Percentiles rank a stretch among this genome's conserved stretches.
Evolutionary conservation across 2,113 vertebrate species (phyloP).

Genomic region (Vicugna pacos): DNA sequence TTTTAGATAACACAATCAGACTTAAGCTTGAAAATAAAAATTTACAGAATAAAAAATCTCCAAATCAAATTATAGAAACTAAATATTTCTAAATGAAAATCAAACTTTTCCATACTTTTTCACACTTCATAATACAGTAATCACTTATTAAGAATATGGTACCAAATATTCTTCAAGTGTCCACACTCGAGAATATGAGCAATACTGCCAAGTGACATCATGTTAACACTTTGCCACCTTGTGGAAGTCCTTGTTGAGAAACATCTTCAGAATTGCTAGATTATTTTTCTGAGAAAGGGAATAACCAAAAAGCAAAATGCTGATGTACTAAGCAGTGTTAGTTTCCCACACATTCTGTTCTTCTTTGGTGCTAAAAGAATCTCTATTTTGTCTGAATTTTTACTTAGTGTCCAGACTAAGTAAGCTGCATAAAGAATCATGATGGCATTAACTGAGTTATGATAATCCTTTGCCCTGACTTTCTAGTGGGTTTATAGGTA

Average conservation of each 20-base stretch:
- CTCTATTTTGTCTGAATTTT: neutral
- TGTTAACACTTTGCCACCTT: neutral
- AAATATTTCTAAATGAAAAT: neutral
- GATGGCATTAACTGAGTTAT: neutral
- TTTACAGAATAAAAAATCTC: neutral
- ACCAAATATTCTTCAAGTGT: neutral
- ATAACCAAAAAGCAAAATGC: neutral
- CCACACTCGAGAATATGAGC: neutral
- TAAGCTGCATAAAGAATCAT: neutral
- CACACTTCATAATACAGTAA: neutral
- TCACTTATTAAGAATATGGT: neutral
- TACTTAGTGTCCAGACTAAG: neutral
- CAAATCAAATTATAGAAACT: neutral
- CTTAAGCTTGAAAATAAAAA: neutral
- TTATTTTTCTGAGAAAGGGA: neutral
- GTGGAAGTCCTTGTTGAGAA: neutral
- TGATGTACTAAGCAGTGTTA: neutral
- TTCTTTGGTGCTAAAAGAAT: neutral
- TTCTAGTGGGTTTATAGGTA: neutral
- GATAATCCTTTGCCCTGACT: neutral
- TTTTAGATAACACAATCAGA: neutral
- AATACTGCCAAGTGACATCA: neutral
- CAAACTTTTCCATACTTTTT: neutral
- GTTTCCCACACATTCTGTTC: neutral
- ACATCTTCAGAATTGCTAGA: neutral